phyloP scores from a whole-genome alignment of 2,888 invertebrate species.

The Leuctra nigra region DNA sequence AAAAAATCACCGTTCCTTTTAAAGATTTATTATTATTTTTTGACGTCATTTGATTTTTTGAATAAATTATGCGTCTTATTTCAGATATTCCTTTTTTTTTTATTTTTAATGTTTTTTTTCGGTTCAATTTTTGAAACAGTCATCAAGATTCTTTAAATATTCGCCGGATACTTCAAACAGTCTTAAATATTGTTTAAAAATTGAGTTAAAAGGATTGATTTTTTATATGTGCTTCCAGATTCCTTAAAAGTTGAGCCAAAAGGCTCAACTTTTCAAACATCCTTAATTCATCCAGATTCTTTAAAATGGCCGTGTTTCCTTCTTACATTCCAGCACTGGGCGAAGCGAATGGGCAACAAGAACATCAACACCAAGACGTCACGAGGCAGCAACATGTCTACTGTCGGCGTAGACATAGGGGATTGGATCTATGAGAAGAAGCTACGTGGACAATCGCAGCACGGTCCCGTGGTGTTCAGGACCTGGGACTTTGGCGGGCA shows the following conservation, averaged over 20 bases:
- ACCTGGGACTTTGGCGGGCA: constrained; percentile 99
- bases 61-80: too few relatives aligned
- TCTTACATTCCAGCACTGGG: constrained; percentile 69
- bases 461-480: constrained; percentile 80
- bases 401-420: constrained; percentile 96
- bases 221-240: not conserved
- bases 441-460: constrained; percentile 61
- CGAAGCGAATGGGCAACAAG: constrained; percentile 90
- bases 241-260: too few relatives aligned
- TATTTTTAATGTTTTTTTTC: too few relatives aligned
- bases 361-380: constrained; percentile 67
- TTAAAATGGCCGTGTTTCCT: not conserved
- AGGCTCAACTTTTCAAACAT: too few relatives aligned
- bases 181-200: not conserved
- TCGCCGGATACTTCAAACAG: too few relatives aligned
- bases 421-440: constrained; percentile 90
- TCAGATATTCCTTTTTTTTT: too few relatives aligned
- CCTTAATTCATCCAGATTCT: too few relatives aligned
- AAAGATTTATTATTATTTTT: too few relatives aligned
- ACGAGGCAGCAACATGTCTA: constrained; percentile 79
- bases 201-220: not conserved
- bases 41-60: too few relatives aligned
- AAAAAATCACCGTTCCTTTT: too few relatives aligned
- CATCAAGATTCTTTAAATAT: too few relatives aligned
- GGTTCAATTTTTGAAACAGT: too few relatives aligned